Evolutionary conservation across 2,888 invertebrate genomes (phyloP).

Genomic region (Campoplex nolae): DNA sequence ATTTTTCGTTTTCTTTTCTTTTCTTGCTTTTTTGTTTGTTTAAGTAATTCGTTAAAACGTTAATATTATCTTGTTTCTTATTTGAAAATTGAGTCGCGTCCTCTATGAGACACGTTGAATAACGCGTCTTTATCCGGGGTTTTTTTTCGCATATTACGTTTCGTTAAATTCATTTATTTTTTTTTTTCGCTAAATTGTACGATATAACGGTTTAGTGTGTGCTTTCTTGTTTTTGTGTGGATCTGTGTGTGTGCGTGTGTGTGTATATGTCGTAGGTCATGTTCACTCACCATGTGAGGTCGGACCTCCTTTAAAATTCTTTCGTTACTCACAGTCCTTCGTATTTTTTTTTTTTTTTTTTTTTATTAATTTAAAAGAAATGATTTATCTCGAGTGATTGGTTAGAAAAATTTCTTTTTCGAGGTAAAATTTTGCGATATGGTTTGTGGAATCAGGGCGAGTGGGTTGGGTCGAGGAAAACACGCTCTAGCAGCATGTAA

Average conservation of each 20-base stretch:
- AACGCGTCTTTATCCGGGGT: slow-evolving; percentile 35
- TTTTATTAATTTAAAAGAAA: not conserved
- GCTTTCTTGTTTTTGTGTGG: slow-evolving; percentile 1
- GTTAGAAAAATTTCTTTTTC: slow-evolving; percentile 50
- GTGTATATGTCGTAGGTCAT: no score
- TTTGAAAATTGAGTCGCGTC: slow-evolving; percentile 52
- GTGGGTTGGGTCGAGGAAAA: slow-evolving; percentile 1
- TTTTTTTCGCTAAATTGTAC: slow-evolving; percentile 51
- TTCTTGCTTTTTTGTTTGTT: not conserved
- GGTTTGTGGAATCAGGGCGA: not conserved
- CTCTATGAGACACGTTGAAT: slow-evolving; percentile 46
- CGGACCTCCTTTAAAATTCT: not conserved
- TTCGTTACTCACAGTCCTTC: slow-evolving; percentile 14
- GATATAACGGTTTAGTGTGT: slow-evolving; percentile 46
- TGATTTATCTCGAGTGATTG: slow-evolving; percentile 25
- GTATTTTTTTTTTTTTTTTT: slow-evolving; percentile 16
- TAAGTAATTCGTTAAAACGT: slow-evolving; percentile 1
- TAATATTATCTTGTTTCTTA: slow-evolving; percentile 17
- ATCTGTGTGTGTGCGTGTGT: slow-evolving; percentile 3
- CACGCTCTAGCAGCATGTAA: slow-evolving; percentile 10
- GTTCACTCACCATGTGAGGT: slow-evolving; percentile 7
- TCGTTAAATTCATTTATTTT: slow-evolving; percentile 53
- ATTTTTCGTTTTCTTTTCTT: slow-evolving; percentile 47
- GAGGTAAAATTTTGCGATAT: slow-evolving; percentile 1
- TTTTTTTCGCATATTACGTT: slow-evolving; percentile 47